Evolutionary conservation across 2,797 vertebrate genomes (phyloP).

Genomic region (Thripadectes ignobilis): DNA sequence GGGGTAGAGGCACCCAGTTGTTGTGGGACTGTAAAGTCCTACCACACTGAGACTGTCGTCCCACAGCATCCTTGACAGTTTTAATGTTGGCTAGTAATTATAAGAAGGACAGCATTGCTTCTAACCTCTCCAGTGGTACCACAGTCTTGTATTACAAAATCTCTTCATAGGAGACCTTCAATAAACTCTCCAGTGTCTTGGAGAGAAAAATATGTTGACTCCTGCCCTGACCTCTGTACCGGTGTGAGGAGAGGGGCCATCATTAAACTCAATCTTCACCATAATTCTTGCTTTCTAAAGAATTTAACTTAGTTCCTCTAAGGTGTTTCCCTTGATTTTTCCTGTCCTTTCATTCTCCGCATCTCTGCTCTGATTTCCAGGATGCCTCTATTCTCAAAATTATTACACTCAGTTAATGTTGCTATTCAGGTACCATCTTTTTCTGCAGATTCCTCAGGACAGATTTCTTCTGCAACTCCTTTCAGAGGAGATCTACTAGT

Average conservation of each 20-base stretch:
- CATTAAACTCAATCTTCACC: neutral
- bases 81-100: neutral
- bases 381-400: neutral
- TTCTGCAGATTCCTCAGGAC: slow-evolving; percentile 20
- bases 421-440: neutral
- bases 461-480: neutral
- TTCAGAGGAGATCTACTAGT: neutral
- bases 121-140: neutral
- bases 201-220: neutral
- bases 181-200: neutral
- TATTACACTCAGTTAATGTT: neutral
- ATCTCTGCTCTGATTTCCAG: neutral
- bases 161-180: neutral
- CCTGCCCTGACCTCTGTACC: neutral
- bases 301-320: neutral
- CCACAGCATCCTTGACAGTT: neutral
- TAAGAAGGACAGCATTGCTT: neutral
- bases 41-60: neutral
- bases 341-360: neutral
- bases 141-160: neutral
- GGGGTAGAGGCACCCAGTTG: neutral
- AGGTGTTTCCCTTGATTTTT: neutral
- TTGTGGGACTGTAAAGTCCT: neutral
- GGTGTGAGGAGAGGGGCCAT: neutral
- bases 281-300: neutral